Conservation (phyloP, 2,113 vertebrate genomes). For the Ochotona princeps region DNA sequence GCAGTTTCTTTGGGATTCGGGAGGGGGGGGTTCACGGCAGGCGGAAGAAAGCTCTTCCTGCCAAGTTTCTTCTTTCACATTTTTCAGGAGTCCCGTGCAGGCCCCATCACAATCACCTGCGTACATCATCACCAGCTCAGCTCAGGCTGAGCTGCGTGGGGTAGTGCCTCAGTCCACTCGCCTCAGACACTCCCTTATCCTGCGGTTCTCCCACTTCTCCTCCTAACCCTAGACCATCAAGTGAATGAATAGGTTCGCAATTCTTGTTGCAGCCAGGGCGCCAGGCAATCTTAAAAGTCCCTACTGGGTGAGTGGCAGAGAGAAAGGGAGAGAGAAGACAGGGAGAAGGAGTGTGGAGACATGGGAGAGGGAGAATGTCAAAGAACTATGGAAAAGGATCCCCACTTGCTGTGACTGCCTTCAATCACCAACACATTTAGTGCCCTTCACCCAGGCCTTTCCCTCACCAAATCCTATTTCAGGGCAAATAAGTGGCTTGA, state of each 20-base stretch:
- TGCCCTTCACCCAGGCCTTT: background rate
- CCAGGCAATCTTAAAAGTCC: background rate
- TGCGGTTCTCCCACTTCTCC: background rate
- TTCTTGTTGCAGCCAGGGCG: background rate
- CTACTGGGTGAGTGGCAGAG: background rate
- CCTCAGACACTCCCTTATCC: background rate
- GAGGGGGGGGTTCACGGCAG: background rate
- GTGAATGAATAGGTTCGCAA: background rate
- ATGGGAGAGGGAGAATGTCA: background rate
- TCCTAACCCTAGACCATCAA: background rate
- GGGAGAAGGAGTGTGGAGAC: too few relatives aligned
- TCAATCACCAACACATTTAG: background rate
- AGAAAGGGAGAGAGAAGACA: background rate
- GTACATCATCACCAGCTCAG: background rate
- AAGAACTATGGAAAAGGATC: background rate
- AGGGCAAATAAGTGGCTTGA: background rate
- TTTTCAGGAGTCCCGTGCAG: background rate
- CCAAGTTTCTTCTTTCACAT: background rate
- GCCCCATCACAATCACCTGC: background rate
- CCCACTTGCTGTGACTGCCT: background rate
- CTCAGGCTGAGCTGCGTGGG: background rate
- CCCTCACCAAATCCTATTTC: background rate
- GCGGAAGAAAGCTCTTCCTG: background rate
- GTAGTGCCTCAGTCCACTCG: accelerated
- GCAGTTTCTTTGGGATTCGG: background rate